phyloP scores from a whole-genome alignment of 92 coral and sea anemone genomes.

The Montipora capitata region DNA sequence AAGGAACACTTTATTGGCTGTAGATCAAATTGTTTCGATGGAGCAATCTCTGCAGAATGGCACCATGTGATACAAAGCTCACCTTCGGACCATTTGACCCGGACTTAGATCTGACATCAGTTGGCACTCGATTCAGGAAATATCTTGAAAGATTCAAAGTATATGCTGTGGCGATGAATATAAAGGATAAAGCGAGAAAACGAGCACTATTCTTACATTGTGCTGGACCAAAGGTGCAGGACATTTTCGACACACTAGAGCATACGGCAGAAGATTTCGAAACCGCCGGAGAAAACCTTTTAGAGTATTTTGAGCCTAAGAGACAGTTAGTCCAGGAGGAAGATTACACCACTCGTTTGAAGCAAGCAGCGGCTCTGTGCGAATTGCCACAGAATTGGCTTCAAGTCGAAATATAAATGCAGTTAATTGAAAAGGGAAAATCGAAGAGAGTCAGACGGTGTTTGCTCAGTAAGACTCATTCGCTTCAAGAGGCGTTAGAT shows the following conservation, averaged over 20 bases:
- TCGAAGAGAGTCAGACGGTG: slow-evolving; percentile 36
- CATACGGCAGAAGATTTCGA: slow-evolving; percentile 38
- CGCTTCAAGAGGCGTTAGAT: slow-evolving; percentile 33
- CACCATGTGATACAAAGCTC: not conserved
- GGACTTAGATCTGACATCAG: not conserved
- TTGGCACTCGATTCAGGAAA: not conserved
- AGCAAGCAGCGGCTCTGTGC: slow-evolving; percentile 13
- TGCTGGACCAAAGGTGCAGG: slow-evolving; percentile 35
- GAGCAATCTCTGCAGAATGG: not conserved
- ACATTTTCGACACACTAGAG: not conserved
- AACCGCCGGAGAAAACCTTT: slow-evolving; percentile 32
- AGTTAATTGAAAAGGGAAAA: slow-evolving; percentile 39
- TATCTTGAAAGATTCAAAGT: not conserved
- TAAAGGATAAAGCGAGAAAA: slow-evolving; percentile 48
- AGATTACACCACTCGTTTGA: slow-evolving; percentile 6
- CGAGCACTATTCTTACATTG: slow-evolving; percentile 46
- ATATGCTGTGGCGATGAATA: slow-evolving; percentile 34
- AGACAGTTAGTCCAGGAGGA: not conserved
- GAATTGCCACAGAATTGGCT: not conserved
- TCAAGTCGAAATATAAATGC: slow-evolving; percentile 27
- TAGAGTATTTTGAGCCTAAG: slow-evolving; percentile 47
- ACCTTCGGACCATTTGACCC: not conserved
- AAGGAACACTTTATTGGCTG: too few relatives aligned
- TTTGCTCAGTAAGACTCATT: slow-evolving; percentile 37
- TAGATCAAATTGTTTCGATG: too few relatives aligned